These are phyloP conservation scores for Poecilus cupreus DNA, from an alignment of 2,888 invertebrate species.

Conservation along the genomic window DNA sequence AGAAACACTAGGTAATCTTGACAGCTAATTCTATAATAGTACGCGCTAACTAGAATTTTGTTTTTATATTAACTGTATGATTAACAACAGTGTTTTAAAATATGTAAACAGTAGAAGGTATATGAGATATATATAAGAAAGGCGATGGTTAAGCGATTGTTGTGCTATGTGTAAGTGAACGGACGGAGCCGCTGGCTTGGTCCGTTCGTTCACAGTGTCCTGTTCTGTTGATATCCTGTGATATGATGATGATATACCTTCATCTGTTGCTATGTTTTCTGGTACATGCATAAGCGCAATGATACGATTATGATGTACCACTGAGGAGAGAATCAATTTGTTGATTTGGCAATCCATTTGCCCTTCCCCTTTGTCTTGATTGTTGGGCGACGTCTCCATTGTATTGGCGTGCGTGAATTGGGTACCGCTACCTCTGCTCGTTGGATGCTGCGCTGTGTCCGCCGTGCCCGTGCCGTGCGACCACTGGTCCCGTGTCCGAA, in stretches of 20 bases:
- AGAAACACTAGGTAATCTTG: constrained; percentile 24
- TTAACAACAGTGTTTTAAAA: constrained; percentile 55
- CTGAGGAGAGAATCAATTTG: constrained; percentile 70
- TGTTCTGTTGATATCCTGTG: constrained; percentile 33
- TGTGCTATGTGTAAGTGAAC: neutral
- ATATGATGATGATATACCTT: constrained; percentile 67
- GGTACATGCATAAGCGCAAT: constrained; percentile 65
- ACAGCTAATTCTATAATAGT: constrained; percentile 19
- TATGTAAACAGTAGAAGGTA: constrained; percentile 48
- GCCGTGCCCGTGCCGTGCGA: constrained; percentile 63
- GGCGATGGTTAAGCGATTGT: constrained; percentile 42
- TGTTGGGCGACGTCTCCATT: constrained; percentile 77
- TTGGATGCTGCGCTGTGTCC: constrained; percentile 60
- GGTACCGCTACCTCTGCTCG: constrained; percentile 48
- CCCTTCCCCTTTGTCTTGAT: constrained; percentile 80
- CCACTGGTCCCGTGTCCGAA: constrained; percentile 66
- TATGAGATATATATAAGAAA: constrained; percentile 12
- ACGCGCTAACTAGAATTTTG: constrained; percentile 3
- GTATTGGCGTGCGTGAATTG: constrained; percentile 69
- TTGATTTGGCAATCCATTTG: constrained; percentile 81
- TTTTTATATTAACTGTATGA: constrained; percentile 16
- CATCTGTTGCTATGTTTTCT: constrained; percentile 69
- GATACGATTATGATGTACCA: constrained; percentile 66
- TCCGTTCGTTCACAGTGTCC: constrained; percentile 5
- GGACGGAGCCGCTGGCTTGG: neutral